These are phyloP conservation scores for Novumbra hubbsi DNA, from an alignment of 2,797 vertebrate genomes.

Conservation along the genomic window DNA sequence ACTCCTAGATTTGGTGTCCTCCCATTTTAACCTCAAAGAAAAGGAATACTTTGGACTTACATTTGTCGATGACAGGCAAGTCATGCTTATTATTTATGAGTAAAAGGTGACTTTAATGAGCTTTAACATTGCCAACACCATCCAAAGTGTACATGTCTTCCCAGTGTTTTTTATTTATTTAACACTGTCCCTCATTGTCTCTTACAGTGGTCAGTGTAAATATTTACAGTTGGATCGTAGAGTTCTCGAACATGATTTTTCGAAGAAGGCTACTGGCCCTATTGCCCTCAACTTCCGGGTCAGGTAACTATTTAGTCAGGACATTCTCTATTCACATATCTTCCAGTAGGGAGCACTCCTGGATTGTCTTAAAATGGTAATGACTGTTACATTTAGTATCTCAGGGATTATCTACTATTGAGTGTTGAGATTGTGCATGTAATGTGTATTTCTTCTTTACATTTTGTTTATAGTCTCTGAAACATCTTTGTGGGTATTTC, in stretches of 20 bases:
- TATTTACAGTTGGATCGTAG: slow-evolving; percentile 97
- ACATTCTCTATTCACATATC: slow-evolving; percentile 20
- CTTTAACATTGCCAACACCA: no score
- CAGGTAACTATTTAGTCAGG: slow-evolving; percentile 75
- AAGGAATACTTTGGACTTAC: slow-evolving; percentile 98
- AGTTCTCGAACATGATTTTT: slow-evolving; percentile 95
- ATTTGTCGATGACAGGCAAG: slow-evolving; percentile 92
- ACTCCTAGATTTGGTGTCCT: slow-evolving; percentile 94
- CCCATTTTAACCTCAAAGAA: slow-evolving; percentile 98
- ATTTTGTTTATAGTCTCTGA: not conserved
- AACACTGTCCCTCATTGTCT: slow-evolving; percentile 1
- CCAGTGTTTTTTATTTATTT: slow-evolving; percentile 27
- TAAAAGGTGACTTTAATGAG: not conserved
- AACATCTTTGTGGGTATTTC: not conserved
- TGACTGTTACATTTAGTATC: not conserved
- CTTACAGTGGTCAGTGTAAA: slow-evolving; percentile 86
- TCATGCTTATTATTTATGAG: slow-evolving; percentile 30
- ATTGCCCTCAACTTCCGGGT: slow-evolving; percentile 88
- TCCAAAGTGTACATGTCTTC: not conserved
- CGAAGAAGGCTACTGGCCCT: slow-evolving; percentile 84
- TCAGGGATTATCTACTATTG: not conserved
- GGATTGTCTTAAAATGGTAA: no score
- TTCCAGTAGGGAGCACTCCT: slow-evolving; percentile 54
- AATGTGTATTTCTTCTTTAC: not conserved
- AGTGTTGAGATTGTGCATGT: not conserved